Conservation (phyloP, 2,797 vertebrate genomes). For the Leptatherina wallacei region DNA sequence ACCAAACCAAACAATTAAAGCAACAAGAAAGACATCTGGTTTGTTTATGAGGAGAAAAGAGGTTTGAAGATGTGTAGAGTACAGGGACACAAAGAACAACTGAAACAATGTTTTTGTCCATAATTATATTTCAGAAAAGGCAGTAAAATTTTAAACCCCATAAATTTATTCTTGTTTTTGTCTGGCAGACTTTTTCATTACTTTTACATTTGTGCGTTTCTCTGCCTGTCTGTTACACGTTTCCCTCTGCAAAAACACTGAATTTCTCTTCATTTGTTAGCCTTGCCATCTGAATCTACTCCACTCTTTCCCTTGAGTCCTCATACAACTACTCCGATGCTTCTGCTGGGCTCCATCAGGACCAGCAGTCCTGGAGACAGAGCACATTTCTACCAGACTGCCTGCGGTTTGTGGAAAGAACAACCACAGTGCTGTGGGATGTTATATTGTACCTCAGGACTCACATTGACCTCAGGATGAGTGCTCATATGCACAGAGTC, state of each 20-base stretch:
- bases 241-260: constrained; percentile 29
- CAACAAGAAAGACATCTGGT: constrained; percentile 16
- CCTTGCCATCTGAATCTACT: constrained; percentile 65
- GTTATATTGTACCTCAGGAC: constrained; percentile 56
- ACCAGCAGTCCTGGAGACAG: constrained; percentile 57
- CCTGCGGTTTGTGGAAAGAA: constrained; percentile 57
- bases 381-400: constrained; percentile 59
- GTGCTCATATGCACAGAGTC: constrained; percentile 48
- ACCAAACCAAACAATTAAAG: constrained; percentile 9
- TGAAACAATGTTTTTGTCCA: constrained; percentile 41
- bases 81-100: constrained; percentile 46
- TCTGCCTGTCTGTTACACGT: constrained; percentile 31
- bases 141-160: constrained; percentile 67
- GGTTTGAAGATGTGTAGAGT: constrained; percentile 33
- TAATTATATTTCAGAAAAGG: constrained; percentile 63
- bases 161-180: constrained; percentile 62
- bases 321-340: constrained; percentile 55
- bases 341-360: constrained; percentile 61
- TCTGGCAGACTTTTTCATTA: constrained; percentile 52
- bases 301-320: constrained; percentile 54
- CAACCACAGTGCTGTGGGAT: constrained; percentile 60
- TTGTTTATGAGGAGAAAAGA: constrained; percentile 18
- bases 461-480: constrained; percentile 59
- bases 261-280: constrained; percentile 47
- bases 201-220: constrained; percentile 23